Evolutionary conservation across 2,888 invertebrate genomes (phyloP).

Genomic region (Rhimphoctona megacephalus): DNA sequence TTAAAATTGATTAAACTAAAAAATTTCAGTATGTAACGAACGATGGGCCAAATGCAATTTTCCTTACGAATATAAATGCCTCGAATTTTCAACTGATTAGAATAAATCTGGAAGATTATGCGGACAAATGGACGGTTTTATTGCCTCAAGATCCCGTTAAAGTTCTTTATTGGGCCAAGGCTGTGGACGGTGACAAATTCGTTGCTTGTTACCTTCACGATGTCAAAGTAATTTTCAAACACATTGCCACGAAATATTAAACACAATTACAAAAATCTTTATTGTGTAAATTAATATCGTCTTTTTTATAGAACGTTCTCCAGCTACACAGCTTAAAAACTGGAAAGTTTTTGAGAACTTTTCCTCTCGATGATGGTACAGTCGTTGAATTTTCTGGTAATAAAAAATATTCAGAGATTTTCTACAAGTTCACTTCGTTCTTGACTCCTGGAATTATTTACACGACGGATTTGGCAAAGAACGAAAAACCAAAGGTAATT

Average conservation of each 20-base stretch:
- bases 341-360: conserved; percentile 90
- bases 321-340: conserved; percentile 91
- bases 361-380: conserved; percentile 95
- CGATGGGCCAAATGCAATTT: conserved; percentile 92
- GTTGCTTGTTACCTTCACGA: conserved; percentile 96
- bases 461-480: conserved; percentile 91
- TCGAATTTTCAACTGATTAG: conserved; percentile 95
- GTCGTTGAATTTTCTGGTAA: conserved; percentile 95
- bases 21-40: conserved; percentile 94
- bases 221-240: conserved; percentile 91
- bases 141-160: conserved; percentile 93
- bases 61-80: conserved; percentile 97
- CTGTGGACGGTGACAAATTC: conserved; percentile 94
- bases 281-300: not conserved
- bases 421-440: conserved; percentile 97
- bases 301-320: conserved; percentile 89
- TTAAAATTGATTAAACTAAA: conserved; percentile 2
- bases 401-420: conserved; percentile 94
- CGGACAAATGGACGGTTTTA: conserved; percentile 92
- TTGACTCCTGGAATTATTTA: conserved; percentile 95
- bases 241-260: not conserved
- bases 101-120: conserved; percentile 91
- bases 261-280: not conserved
- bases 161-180: conserved; percentile 95
- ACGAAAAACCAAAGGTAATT: conserved; percentile 84